Conservation (phyloP, 1,140 invertebrate genomes). For the Conus betulinus region DNA sequence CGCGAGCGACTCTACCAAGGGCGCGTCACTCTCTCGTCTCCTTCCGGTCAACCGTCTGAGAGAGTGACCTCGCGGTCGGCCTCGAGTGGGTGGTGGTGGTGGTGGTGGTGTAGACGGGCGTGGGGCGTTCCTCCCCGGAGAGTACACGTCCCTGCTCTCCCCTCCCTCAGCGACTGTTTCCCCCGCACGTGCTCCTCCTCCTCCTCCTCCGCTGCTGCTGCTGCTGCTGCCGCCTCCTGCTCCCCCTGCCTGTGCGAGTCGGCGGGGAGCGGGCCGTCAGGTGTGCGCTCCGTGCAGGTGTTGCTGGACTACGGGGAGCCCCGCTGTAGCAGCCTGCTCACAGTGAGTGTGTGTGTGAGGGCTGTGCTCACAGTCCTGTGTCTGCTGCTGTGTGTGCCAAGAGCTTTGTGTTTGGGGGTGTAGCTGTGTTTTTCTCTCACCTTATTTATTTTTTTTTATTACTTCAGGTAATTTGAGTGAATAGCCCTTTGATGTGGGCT, state of each 20-base stretch:
- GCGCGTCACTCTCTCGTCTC: not conserved
- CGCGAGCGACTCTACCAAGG: not conserved
- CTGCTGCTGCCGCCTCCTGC: not conserved
- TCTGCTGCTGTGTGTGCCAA: not conserved
- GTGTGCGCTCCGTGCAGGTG: not conserved
- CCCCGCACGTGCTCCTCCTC: not conserved
- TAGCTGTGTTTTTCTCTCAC: no score
- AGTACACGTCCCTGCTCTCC: conserved; percentile 1
- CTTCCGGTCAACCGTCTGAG: not conserved
- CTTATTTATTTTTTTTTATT: no score
- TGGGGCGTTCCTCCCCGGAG: not conserved
- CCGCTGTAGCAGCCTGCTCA: not conserved
- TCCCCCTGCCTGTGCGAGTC: not conserved
- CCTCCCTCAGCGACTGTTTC: not conserved
- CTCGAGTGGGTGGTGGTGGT: not conserved
- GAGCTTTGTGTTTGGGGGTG: no score
- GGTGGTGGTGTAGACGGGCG: not conserved
- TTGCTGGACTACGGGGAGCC: not conserved
- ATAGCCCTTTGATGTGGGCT: no score
- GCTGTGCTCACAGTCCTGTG: not conserved
- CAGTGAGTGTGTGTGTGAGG: not conserved
- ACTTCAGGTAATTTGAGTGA: no score
- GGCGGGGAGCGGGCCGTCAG: not conserved
- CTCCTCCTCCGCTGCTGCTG: not conserved
- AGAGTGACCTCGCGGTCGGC: not conserved